Percentiles rank a stretch among this genome's conserved stretches.
phyloP scores from a whole-genome alignment of 2,113 vertebrate genomes.

The Alces alces region DNA sequence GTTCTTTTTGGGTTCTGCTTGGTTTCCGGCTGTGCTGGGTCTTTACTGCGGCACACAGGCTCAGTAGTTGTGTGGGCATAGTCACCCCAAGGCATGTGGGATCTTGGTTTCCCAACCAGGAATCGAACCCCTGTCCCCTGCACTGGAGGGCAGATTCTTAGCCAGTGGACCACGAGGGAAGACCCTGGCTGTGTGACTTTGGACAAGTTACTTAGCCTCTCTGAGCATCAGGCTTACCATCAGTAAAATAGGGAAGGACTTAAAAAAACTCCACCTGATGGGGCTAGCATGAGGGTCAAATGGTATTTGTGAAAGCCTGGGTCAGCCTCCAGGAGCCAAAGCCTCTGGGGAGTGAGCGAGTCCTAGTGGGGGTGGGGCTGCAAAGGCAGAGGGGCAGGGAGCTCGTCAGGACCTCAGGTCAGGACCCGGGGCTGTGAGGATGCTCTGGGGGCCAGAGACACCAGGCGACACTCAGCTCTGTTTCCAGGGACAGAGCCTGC shows the following conservation, averaged over 20 bases:
- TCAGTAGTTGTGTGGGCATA: neutral
- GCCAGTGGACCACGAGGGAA: neutral
- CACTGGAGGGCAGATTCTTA: neutral
- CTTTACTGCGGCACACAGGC: neutral
- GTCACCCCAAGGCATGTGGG: neutral
- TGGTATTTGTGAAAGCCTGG: neutral
- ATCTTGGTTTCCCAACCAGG: neutral
- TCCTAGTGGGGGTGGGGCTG: neutral
- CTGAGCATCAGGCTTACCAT: neutral
- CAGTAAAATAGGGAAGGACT: neutral
- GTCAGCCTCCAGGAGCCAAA: neutral
- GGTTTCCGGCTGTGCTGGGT: neutral
- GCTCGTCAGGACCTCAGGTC: accelerated
- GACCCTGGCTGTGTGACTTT: neutral
- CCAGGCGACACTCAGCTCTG: no score
- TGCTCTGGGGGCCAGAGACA: neutral
- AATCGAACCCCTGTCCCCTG: neutral
- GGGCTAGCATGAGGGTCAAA: neutral
- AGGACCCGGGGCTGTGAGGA: no score
- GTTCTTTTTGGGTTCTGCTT: neutral
- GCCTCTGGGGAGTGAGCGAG: neutral
- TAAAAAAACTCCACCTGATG: neutral
- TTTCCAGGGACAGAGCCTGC: neutral
- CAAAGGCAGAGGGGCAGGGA: neutral
- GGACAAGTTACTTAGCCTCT: neutral